These are phyloP conservation scores for human DNA, from an alignment of 2,113 vertebrate genomes.

Conservation along the genomic window GRCh38 chr12:66190001-66190500, in stretches of 20 bases:
- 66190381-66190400: background rate
- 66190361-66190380: background rate
- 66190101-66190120: constrained; percentile 7
- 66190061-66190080: background rate
- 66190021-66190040: background rate
- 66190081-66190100: background rate
- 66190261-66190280: background rate
- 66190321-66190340: background rate
- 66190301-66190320: constrained; percentile 11
- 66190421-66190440: background rate
- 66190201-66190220: background rate
- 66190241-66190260: background rate
- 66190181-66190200: constrained; percentile 12
- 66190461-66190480: background rate
- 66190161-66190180: constrained; percentile 15
- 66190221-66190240: background rate
- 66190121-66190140: background rate
- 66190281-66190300: background rate
- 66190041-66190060: background rate
- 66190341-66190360: background rate
- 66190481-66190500: background rate
- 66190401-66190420: background rate
- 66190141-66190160: background rate
- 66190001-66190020: background rate
- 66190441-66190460: background rate